A percentile compares a stretch with the other conserved stretches of the same genome.
phyloP scores from a whole-genome alignment of 2,797 vertebrate genomes.

The Anniella stebbinsi region DNA sequence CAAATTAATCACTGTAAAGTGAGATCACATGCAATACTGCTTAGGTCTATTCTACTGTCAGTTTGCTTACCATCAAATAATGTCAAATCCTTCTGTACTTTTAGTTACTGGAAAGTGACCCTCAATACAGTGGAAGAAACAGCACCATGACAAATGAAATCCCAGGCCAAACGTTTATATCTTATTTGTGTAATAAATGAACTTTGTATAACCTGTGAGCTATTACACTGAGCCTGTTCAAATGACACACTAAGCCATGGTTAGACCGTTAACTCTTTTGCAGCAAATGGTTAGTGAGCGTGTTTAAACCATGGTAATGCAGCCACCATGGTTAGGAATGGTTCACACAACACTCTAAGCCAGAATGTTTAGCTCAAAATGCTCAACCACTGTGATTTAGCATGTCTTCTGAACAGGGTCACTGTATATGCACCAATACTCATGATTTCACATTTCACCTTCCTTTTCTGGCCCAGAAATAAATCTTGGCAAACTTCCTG shows the following conservation, averaged over 20 bases:
- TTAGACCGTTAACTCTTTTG: too few relatives aligned
- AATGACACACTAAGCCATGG: too few relatives aligned
- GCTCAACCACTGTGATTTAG: too few relatives aligned
- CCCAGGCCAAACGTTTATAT: slow-evolving; percentile 46
- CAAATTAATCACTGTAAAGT: background rate
- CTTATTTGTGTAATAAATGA: slow-evolving; percentile 28
- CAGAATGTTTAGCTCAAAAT: too few relatives aligned
- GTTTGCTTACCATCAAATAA: slow-evolving; percentile 48
- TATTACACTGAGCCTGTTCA: background rate
- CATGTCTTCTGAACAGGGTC: too few relatives aligned
- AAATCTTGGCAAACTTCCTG: slow-evolving; percentile 4
- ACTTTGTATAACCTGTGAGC: slow-evolving; percentile 28
- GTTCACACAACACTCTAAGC: too few relatives aligned
- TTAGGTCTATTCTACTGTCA: slow-evolving; percentile 39
- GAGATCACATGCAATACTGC: slow-evolving; percentile 3
- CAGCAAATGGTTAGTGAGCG: too few relatives aligned
- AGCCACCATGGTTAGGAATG: too few relatives aligned
- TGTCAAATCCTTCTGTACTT: slow-evolving; percentile 48
- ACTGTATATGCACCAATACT: background rate
- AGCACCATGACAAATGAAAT: slow-evolving; percentile 61
- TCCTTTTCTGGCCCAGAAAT: slow-evolving; percentile 16
- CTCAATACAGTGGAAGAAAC: slow-evolving; percentile 58
- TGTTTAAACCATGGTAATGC: too few relatives aligned
- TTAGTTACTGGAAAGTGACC: slow-evolving; percentile 53
- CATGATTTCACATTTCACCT: background rate